Evolutionary conservation across 2,888 invertebrate species (phyloP).

Genomic region (Agonopterix arenella): DNA sequence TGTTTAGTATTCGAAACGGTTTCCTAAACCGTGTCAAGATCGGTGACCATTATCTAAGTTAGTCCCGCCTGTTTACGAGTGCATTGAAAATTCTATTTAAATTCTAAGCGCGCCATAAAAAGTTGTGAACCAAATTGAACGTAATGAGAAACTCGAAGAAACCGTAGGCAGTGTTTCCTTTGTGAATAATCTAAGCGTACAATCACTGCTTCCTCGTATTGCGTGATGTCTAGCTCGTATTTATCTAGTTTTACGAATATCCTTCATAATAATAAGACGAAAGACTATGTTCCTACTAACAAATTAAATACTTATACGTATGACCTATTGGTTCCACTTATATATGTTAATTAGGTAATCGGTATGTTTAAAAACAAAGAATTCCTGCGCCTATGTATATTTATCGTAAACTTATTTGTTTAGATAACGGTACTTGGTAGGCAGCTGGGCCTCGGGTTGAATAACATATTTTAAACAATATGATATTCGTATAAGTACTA

Average conservation of each 20-base stretch:
- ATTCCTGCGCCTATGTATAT: too few species aligned
- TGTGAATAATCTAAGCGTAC: conserved; percentile 20
- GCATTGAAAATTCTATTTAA: conserved; percentile 25
- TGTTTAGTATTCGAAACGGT: conserved; percentile 57
- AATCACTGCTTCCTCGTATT: conserved; percentile 29
- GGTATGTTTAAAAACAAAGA: too few species aligned
- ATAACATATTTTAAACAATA: too few species aligned
- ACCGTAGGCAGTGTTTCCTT: conserved; percentile 28
- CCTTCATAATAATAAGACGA: conserved; percentile 19
- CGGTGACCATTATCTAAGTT: conserved; percentile 54
- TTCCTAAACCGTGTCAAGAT: conserved; percentile 67
- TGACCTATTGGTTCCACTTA: too few species aligned
- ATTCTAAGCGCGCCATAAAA: conserved; percentile 37
- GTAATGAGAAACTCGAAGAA: conserved; percentile 29
- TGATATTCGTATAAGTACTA: too few species aligned
- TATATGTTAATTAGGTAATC: too few species aligned
- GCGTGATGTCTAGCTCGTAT: conserved; percentile 17
- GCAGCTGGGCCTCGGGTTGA: too few species aligned
- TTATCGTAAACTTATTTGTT: too few species aligned
- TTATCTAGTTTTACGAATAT: conserved; percentile 21
- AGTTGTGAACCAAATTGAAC: conserved; percentile 23
- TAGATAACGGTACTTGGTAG: too few species aligned
- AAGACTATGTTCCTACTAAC: background rate
- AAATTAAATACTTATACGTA: too few species aligned
- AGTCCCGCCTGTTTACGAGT: conserved; percentile 33